Evolutionary conservation across 1,140 invertebrate species (phyloP), one percentile per base, ranked within the genome.

Genomic region (Proctacanthus coquilletti): DNA sequence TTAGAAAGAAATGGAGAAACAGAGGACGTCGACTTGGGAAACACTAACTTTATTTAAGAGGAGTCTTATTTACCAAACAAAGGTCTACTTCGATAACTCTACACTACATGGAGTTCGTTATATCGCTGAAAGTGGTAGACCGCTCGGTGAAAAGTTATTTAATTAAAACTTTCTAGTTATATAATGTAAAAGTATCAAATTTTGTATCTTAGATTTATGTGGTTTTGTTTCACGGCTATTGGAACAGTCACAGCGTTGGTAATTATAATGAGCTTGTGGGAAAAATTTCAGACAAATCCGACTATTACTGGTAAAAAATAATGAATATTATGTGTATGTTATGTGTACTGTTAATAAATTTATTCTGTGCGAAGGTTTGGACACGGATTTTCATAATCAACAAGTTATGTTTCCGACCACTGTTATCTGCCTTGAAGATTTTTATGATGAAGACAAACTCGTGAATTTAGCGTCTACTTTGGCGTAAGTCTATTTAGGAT

Each of bases 231-330:
- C 45, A 74, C 74, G 5, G 55, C 68, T 2, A 63, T 72, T 27
- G 76, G 77, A 1, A 64, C 72, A 3, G 66, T 77, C 0, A 68
- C 75, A 0, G 75, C 76, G 0, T 63, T 72, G 29, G 70, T 76
- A 18, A 79, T 79, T 38, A 82, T 82, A 34, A 65, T 74, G 14
- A 79, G 71, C 43, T 63, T 83, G 15, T 79, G 76, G 75, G 69
- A 77, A 43, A 82, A 80, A 51, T 84, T 83, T 57, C 75, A 80
- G 64, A 81, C 75, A 0, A 78, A 78, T 60, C 79, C 80, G 2
- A 82, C 77, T 0, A 78, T 82, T n/a, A 82, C 76, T 14, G 78
- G 71, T 63, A 43, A 23, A 23, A 23, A 18, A 9, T 8, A 29
- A 38, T 15, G 15, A 4, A 25, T 23, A 15, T 29, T 27, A 27